phyloP scores from a whole-genome alignment of 2,888 invertebrate genomes.

The Pherbina coryleti region DNA sequence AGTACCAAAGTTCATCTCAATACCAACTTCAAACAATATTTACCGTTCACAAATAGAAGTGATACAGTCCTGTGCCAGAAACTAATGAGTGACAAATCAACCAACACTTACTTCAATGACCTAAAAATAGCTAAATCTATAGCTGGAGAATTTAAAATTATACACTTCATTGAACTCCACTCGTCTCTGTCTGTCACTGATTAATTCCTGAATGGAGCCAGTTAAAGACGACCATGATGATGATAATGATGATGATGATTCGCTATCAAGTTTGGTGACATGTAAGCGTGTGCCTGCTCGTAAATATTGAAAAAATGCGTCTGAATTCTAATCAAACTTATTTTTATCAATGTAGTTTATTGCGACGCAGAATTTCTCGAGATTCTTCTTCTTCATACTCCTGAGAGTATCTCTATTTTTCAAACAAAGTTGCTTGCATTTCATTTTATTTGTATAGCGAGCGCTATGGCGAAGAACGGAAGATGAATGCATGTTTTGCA shows the following conservation, averaged over 20 bases:
- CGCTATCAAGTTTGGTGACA: slow-evolving; percentile 9
- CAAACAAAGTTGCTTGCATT: neutral
- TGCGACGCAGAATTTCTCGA: slow-evolving; percentile 54
- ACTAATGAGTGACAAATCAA: too few species aligned
- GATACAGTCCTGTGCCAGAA: too few species aligned
- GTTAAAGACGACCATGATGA: too few species aligned
- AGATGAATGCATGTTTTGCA: neutral
- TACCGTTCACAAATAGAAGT: too few species aligned
- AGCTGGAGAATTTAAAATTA: slow-evolving; percentile 20
- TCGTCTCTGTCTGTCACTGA: slow-evolving; percentile 22
- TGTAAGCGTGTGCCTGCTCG: slow-evolving; percentile 14
- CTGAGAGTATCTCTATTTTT: neutral
- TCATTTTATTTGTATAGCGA: neutral
- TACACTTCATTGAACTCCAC: slow-evolving; percentile 33
- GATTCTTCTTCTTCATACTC: neutral
- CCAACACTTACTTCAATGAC: neutral
- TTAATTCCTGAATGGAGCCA: slow-evolving; percentile 24
- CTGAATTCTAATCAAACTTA: slow-evolving; percentile 25
- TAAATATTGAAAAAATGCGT: neutral
- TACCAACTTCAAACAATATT: too few species aligned
- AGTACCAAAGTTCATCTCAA: too few species aligned
- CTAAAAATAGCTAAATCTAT: neutral
- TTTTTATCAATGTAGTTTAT: slow-evolving; percentile 54
- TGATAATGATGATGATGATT: too few species aligned
- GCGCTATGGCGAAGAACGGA: neutral